phyloP scores from a whole-genome alignment of 2,113 vertebrate genomes.

The Dipodomys merriami region DNA sequence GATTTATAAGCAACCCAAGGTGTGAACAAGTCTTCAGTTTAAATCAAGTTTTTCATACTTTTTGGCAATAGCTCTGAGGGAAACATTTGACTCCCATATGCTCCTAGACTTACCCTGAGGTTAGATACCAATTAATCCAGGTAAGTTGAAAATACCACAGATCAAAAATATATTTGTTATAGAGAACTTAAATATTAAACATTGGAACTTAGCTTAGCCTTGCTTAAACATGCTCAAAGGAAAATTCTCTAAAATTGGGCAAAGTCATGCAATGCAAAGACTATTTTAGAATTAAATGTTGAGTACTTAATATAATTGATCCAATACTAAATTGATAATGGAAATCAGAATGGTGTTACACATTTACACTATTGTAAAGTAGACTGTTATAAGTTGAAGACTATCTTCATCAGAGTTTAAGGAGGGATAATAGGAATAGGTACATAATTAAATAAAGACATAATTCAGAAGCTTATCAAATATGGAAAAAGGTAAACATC shows the following conservation, averaged over 20 bases:
- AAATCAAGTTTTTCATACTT: not conserved
- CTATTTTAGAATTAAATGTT: not conserved
- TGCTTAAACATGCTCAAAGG: not conserved
- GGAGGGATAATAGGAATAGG: not conserved
- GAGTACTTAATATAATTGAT: not conserved
- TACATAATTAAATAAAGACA: not conserved
- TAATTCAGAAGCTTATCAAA: not conserved
- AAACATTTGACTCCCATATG: not conserved
- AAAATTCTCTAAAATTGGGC: not conserved
- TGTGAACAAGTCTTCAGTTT: not conserved
- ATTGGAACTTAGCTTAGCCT: not conserved
- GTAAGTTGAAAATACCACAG: not conserved
- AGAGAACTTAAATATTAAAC: not conserved
- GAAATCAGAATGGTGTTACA: too few relatives aligned
- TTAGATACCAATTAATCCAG: not conserved
- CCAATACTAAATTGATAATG: not conserved
- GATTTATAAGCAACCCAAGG: not conserved
- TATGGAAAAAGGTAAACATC: not conserved
- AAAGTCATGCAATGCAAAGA: not conserved
- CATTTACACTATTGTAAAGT: not conserved
- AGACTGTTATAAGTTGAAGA: not conserved
- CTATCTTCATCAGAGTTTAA: too few relatives aligned
- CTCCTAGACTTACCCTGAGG: not conserved
- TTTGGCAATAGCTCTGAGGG: not conserved
- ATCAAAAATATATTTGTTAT: not conserved